phyloP scores from a whole-genome alignment of 1,140 invertebrate genomes.

The Cardiocondyla obscurior region DNA sequence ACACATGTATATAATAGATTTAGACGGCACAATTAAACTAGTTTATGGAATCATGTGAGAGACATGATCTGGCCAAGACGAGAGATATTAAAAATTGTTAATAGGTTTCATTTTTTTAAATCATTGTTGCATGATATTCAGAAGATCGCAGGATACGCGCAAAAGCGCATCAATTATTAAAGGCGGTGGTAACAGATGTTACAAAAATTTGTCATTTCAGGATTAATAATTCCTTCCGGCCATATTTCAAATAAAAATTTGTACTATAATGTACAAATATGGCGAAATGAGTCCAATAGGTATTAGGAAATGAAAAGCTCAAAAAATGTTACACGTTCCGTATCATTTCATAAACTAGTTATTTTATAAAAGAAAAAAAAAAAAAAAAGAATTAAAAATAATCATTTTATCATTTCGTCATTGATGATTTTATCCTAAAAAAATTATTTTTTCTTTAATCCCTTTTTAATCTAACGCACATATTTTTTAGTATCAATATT shows the following conservation, averaged over 20 bases:
- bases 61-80: background rate
- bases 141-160: slow-evolving; percentile 1
- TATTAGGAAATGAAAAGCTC: slow-evolving; percentile 61
- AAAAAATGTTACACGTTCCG: slow-evolving; percentile 72
- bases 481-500: slow-evolving; percentile 21
- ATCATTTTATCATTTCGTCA: slow-evolving; percentile 47
- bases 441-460: slow-evolving; percentile 57
- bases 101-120: slow-evolving; percentile 58
- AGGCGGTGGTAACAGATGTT: slow-evolving; percentile 45
- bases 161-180: slow-evolving; percentile 49
- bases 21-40: background rate
- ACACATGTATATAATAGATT: background rate
- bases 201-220: slow-evolving; percentile 49
- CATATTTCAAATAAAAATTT: slow-evolving; percentile 71
- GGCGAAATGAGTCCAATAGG: slow-evolving; percentile 33
- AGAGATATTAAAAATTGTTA: slow-evolving; percentile 32
- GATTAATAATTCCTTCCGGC: slow-evolving; percentile 74
- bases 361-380: slow-evolving; percentile 77
- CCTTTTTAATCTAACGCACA: slow-evolving; percentile 7
- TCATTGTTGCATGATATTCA: slow-evolving; percentile 53
- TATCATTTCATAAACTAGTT: slow-evolving; percentile 77
- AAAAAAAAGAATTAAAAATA: slow-evolving; percentile 73
- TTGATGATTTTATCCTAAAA: slow-evolving; percentile 45
- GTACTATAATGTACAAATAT: slow-evolving; percentile 57
- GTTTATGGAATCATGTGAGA: background rate